Percentiles rank a stretch among this genome's conserved stretches.
Conservation (phyloP, 2,888 invertebrate genomes). For the Mythimna impura region DNA sequence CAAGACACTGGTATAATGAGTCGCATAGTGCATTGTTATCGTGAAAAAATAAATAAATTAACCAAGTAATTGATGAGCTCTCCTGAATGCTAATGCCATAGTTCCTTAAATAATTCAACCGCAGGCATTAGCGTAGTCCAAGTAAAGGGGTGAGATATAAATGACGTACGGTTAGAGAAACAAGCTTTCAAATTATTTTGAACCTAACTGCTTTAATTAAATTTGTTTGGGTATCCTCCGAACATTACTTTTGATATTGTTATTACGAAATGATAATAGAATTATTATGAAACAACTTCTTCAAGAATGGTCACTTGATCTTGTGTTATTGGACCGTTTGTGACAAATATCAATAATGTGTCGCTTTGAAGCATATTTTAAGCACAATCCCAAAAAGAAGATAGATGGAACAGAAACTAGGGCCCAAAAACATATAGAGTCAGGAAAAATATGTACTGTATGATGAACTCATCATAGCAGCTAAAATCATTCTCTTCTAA, state of each 20-base stretch:
- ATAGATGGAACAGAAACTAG: neutral
- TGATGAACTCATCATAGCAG: neutral
- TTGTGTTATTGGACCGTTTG: neutral
- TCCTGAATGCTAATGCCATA: conserved; percentile 1
- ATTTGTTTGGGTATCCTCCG: conserved; percentile 37
- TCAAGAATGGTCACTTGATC: conserved; percentile 9
- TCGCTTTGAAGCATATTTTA: neutral
- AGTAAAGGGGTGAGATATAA: conserved; percentile 12
- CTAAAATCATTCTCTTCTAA: neutral
- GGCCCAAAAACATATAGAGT: neutral
- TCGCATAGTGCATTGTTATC: neutral
- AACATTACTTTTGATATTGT: conserved; percentile 16
- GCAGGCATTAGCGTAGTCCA: conserved; percentile 29
- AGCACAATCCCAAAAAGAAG: neutral
- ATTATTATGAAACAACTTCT: neutral
- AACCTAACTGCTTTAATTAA: conserved; percentile 44
- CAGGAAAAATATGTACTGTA: neutral
- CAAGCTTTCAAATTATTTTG: conserved; percentile 39
- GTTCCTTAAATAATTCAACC: conserved; percentile 36
- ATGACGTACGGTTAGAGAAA: conserved; percentile 15
- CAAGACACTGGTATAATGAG: conserved; percentile 37
- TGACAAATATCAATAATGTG: neutral
- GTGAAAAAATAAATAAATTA: neutral
- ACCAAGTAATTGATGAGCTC: neutral
- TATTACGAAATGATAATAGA: neutral